These are phyloP conservation scores for Otis tarda DNA, from an alignment of 2,113 vertebrate genomes.

Conservation along the genomic window DNA sequence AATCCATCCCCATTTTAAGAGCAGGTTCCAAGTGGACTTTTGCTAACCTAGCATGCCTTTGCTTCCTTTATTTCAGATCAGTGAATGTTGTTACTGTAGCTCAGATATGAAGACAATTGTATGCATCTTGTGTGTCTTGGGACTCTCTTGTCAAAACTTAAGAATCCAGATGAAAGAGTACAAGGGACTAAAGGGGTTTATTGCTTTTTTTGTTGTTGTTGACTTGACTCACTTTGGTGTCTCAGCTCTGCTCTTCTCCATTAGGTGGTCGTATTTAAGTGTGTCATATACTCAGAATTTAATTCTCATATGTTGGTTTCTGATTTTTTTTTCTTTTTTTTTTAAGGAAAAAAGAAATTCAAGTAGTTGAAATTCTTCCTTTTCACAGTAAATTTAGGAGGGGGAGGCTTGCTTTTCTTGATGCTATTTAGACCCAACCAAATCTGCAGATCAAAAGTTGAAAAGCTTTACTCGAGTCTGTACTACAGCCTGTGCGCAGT, in stretches of 20 bases:
- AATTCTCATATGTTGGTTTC: not conserved
- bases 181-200: not conserved
- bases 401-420: not conserved
- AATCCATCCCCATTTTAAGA: not conserved
- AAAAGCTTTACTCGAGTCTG: not conserved
- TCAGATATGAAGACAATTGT: not conserved
- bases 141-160: not conserved
- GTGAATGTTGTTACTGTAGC: not conserved
- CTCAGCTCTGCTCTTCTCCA: not conserved
- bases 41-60: not conserved
- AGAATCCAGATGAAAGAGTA: too few relatives aligned
- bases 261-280: not conserved
- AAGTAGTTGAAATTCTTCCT: not conserved
- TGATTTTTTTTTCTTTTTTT: not conserved
- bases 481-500: not conserved
- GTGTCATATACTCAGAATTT: not conserved
- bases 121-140: not conserved
- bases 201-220: not conserved
- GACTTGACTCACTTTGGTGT: not conserved
- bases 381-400: not conserved
- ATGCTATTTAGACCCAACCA: not conserved
- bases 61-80: not conserved
- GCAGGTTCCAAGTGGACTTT: not conserved
- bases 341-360: not conserved
- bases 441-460: not conserved